Evolutionary conservation across 1,140 invertebrate species (phyloP).

Genomic region (Orius laevigatus): DNA sequence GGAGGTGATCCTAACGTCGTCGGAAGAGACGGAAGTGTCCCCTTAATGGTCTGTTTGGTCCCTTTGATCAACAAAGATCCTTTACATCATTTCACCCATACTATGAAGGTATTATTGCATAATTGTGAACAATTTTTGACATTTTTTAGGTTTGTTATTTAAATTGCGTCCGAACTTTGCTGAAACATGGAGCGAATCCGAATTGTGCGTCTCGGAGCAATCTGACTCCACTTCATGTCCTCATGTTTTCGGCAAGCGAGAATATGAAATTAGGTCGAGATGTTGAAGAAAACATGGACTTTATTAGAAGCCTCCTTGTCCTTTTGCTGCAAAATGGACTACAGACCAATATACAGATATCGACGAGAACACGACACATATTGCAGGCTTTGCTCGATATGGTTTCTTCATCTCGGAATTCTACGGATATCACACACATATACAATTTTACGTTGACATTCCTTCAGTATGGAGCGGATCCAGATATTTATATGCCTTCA

Average conservation of each 20-base stretch:
- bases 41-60: conserved; percentile 55
- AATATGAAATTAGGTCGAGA: conserved; percentile 32
- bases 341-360: conserved; percentile 40
- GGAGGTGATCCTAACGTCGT: conserved; percentile 51
- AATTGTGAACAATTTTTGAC: background rate
- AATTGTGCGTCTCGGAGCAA: conserved; percentile 53
- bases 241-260: conserved; percentile 55
- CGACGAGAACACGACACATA: conserved; percentile 42
- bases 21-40: conserved; percentile 50
- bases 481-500: conserved; percentile 31
- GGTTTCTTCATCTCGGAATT: conserved; percentile 47
- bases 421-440: conserved; percentile 46
- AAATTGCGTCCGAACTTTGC: conserved; percentile 50
- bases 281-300: conserved; percentile 47
- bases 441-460: conserved; percentile 49
- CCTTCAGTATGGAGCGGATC: conserved; percentile 43
- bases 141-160: conserved; percentile 46
- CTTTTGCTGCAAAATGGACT: conserved; percentile 49
- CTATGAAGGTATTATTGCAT: conserved; percentile 40
- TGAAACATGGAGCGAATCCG: conserved; percentile 52
- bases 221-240: conserved; percentile 51
- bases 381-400: conserved; percentile 49
- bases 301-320: conserved; percentile 46
- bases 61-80: conserved; percentile 60
- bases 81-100: conserved; percentile 53